Evolutionary conservation across 2,888 invertebrate species (phyloP).

Genomic region (Abrostola triplasia): DNA sequence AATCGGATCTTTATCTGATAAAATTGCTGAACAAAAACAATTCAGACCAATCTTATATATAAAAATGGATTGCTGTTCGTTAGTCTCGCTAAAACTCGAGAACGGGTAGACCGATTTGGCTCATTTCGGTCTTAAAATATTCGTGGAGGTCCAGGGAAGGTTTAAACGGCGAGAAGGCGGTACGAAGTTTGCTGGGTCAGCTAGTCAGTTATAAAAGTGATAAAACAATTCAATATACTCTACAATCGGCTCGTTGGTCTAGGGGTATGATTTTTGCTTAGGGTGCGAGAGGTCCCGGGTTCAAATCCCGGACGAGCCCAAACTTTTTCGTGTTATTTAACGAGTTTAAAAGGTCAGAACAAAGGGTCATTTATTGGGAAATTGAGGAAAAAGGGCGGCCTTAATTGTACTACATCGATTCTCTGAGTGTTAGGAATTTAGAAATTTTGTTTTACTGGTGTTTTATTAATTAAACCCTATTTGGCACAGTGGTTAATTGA

Average conservation of each 20-base stretch:
- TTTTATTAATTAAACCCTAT: slow-evolving; percentile 1
- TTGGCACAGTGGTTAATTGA: neutral
- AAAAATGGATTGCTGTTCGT: too few relatives aligned
- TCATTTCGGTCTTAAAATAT: too few relatives aligned
- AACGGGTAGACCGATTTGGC: too few relatives aligned
- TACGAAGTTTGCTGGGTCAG: too few relatives aligned
- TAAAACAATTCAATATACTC: neutral
- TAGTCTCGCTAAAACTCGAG: too few relatives aligned
- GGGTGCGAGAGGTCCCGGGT: slow-evolving; percentile 87
- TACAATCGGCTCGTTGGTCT: slow-evolving; percentile 82
- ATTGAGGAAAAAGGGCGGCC: slow-evolving; percentile 12
- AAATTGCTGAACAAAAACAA: neutral
- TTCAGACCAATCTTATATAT: neutral
- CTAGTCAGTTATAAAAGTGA: neutral
- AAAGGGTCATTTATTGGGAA: slow-evolving; percentile 13
- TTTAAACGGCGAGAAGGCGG: too few relatives aligned
- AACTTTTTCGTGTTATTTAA: slow-evolving; percentile 37
- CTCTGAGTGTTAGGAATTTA: neutral
- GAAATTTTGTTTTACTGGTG: neutral
- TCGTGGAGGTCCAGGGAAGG: too few relatives aligned
- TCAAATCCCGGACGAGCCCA: slow-evolving; percentile 82
- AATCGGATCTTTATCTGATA: too few relatives aligned
- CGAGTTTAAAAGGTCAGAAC: slow-evolving; percentile 27
- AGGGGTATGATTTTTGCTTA: slow-evolving; percentile 87
- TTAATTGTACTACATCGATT: slow-evolving; percentile 21